phyloP scores from a whole-genome alignment of 2,888 invertebrate species.

The Cryptus armator region DNA sequence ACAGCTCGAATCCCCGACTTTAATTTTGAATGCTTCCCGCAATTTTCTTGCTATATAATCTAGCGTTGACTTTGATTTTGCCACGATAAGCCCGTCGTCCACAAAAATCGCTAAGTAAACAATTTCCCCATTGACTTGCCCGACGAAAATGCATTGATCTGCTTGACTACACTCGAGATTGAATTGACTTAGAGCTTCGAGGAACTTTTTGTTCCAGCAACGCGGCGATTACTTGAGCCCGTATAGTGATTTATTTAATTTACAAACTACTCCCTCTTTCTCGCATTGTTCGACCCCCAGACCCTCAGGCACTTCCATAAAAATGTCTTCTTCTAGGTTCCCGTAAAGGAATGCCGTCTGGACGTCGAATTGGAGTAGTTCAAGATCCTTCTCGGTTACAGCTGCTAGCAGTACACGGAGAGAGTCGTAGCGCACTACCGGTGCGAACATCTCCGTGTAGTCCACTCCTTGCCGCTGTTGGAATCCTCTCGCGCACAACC shows the following conservation, averaged over 20 bases:
- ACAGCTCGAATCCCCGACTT: no score
- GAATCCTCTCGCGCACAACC: conserved; percentile 32
- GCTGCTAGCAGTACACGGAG: conserved; percentile 18
- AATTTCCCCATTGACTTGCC: neutral
- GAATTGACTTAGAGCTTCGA: conserved; percentile 23
- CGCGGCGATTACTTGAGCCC: conserved; percentile 76
- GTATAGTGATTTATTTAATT: conserved; percentile 73
- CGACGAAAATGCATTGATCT: conserved; percentile 72
- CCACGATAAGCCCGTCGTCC: conserved; percentile 71
- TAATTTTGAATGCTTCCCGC: no score
- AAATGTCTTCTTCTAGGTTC: conserved; percentile 47
- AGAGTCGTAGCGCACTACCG: conserved; percentile 41
- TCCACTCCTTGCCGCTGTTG: conserved; percentile 22
- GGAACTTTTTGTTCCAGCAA: conserved; percentile 70
- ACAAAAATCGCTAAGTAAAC: conserved; percentile 69
- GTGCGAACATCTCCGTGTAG: conserved; percentile 36
- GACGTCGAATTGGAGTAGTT: conserved; percentile 61
- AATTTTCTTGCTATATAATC: no score
- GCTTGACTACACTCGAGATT: conserved; percentile 51
- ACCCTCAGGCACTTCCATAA: conserved; percentile 48
- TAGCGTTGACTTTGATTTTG: no score
- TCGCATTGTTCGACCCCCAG: neutral
- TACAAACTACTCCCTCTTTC: conserved; percentile 42
- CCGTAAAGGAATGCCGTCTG: conserved; percentile 50
- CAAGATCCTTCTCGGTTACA: conserved; percentile 15